Base-by-base conservation (phyloP, 2,888 invertebrate species). In the Boloria euphrosyne region DNA sequence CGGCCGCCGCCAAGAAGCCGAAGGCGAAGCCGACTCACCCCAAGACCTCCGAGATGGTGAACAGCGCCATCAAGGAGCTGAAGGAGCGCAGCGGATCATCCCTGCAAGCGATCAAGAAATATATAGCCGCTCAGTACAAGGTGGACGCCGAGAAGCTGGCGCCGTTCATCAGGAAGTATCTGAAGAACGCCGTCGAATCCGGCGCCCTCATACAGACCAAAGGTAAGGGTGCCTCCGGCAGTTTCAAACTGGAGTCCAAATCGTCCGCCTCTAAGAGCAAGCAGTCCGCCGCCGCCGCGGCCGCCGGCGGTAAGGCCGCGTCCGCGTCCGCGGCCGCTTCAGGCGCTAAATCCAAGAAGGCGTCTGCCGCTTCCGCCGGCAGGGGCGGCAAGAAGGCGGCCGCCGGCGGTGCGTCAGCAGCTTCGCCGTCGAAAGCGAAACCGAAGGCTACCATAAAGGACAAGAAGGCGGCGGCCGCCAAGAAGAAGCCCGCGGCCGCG, bases 51-150 rank as follows among this genome's bases (percentile, higher is more conserved):
- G 63, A 63, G 49, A 66, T 68, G 57, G 69, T 70, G 38, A 69
- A 62, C 50, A 66, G 67, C 18, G 70, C 70, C 17, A 74, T 73
- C 18, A 77, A 76, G 70, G 75, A 84, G 69, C 81, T 82, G 1
- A 80, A 80, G 50, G 75, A 94, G 75, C 90, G 93, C 38, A 92
- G 92, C 62, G 95, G 95, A 38, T 94, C 94, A 0, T 94, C 94
- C 0, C 76, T 83, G 70, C 90, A 81, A 78, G 88, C 88, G 2
- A 94, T 95, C 79, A 95, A 94, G 79, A 95, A 95, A 76, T 95
- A 93, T 79, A 92, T 95, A 58, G 82, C 90, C 13, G 84, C 90
- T 27, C 93, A 91, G 65, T 94, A 94, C 89, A 93, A 93, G 67
- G 67, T 53, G 1, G 63, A 62, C 62, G 62, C 67, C 13, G 93